phyloP scores from a whole-genome alignment of 2,113 vertebrate genomes.

The Dicentrarchus labrax region DNA sequence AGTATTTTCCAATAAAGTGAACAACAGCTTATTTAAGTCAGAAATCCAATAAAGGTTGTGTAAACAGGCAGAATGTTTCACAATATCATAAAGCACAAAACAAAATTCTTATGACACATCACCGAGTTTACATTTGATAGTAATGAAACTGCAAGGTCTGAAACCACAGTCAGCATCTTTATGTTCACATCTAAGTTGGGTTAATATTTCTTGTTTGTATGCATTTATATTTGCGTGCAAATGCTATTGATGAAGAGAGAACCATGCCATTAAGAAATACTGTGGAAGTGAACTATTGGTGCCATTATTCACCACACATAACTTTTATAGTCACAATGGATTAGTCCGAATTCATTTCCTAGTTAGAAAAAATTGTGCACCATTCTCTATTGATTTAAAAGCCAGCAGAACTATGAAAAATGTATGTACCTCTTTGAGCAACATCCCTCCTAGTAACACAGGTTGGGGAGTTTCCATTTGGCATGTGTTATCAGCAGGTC shows the following conservation, averaged over 20 bases:
- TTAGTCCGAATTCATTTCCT: background rate
- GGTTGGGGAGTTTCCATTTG: background rate
- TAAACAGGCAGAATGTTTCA: background rate
- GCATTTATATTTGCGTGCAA: slow-evolving; percentile 8
- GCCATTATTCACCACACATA: background rate
- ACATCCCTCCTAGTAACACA: background rate
- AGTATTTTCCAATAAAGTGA: slow-evolving; percentile 17
- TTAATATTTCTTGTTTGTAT: background rate
- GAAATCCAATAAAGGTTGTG: background rate
- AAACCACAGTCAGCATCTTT: background rate
- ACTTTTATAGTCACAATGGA: background rate
- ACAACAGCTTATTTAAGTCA: background rate
- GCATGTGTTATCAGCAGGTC: background rate
- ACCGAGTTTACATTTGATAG: background rate
- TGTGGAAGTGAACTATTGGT: background rate
- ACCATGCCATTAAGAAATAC: background rate
- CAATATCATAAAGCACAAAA: background rate
- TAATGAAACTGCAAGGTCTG: background rate
- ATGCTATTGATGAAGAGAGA: background rate
- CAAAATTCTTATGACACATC: background rate
- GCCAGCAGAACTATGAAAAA: background rate
- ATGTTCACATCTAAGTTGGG: background rate
- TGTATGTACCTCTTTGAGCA: background rate
- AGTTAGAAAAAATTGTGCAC: background rate
- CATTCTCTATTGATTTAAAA: background rate